These are phyloP conservation scores for Gadopsis bispinosus DNA, from an alignment of 2,797 vertebrate genomes.

Conservation along the genomic window DNA sequence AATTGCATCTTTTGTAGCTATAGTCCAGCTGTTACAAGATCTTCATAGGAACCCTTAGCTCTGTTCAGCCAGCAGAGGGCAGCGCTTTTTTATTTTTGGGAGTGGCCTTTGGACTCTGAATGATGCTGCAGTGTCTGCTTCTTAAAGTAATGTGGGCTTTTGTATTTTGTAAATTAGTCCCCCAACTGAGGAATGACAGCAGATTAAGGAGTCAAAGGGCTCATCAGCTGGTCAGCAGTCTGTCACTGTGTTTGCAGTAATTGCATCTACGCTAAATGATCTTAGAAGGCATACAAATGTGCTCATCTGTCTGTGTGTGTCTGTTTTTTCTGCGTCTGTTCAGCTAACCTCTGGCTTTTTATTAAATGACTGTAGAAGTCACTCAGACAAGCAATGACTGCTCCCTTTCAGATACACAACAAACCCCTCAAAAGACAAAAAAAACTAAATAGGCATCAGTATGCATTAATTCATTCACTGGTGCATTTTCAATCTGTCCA, in stretches of 20 bases:
- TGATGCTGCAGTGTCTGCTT: background rate
- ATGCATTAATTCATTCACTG: constrained; percentile 26
- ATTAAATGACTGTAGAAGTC: no score
- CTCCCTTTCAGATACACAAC: background rate
- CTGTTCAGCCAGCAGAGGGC: constrained; percentile 74
- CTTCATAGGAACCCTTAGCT: background rate
- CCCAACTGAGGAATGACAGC: constrained; percentile 16
- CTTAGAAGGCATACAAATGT: constrained; percentile 2
- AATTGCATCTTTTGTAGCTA: background rate
- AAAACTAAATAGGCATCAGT: background rate
- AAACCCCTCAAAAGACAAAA: background rate
- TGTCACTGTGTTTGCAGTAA: constrained; percentile 30
- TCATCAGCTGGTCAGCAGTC: constrained; percentile 42
- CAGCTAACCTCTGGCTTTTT: constrained; percentile 3
- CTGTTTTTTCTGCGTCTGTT: background rate
- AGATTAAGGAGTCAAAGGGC: constrained; percentile 44
- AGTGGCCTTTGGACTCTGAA: constrained; percentile 3
- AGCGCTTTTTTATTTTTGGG: constrained; percentile 55
- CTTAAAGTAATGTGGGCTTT: background rate
- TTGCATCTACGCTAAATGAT: constrained; percentile 4
- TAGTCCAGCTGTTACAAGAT: background rate
- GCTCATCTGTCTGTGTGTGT: background rate
- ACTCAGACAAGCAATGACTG: background rate
- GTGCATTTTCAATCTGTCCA: constrained; percentile 18
- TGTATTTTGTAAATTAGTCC: background rate